Evolutionary conservation across 2,888 invertebrate genomes (phyloP).

Genomic region (Hypena proboscidalis): DNA sequence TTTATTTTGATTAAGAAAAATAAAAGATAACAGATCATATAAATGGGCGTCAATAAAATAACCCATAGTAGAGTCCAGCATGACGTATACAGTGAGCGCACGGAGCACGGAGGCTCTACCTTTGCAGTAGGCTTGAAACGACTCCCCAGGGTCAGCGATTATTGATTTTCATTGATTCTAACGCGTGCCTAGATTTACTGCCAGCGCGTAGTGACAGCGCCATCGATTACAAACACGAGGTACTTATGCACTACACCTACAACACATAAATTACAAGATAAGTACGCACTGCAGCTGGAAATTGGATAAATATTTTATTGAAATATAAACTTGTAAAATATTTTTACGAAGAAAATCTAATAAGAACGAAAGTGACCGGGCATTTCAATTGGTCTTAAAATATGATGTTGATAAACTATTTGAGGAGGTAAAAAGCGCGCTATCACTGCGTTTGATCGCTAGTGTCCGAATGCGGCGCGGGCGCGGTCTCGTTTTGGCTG

Average conservation of each 20-base stretch:
- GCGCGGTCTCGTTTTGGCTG: conserved; percentile 74
- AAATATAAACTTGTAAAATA: background rate
- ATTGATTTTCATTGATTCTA: conserved; percentile 83
- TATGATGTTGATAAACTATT: conserved; percentile 36
- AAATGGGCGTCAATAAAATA: conserved; percentile 1
- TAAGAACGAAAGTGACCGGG: conserved; percentile 17
- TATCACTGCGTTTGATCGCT: conserved; percentile 68
- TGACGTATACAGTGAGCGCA: conserved; percentile 17
- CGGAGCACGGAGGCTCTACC: conserved; percentile 43
- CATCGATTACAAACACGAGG: conserved; percentile 42
- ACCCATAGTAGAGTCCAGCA: conserved; percentile 15
- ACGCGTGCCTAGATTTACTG: conserved; percentile 75
- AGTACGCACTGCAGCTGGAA: background rate
- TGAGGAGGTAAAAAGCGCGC: conserved; percentile 50
- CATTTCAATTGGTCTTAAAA: conserved; percentile 28
- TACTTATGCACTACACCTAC: conserved; percentile 12
- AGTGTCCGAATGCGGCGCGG: conserved; percentile 54
- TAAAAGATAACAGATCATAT: too few relatives aligned
- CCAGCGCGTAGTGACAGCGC: conserved; percentile 52
- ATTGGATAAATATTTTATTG: background rate
- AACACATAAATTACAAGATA: conserved; percentile 11
- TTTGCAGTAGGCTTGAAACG: conserved; percentile 57
- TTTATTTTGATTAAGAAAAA: too few relatives aligned
- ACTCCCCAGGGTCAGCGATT: conserved; percentile 68
- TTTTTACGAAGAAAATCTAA: background rate